Evolutionary conservation across 2,888 invertebrate species (phyloP), one percentile per base, ranked within the genome.

Genomic region (Cryptocephalus moraei): DNA sequence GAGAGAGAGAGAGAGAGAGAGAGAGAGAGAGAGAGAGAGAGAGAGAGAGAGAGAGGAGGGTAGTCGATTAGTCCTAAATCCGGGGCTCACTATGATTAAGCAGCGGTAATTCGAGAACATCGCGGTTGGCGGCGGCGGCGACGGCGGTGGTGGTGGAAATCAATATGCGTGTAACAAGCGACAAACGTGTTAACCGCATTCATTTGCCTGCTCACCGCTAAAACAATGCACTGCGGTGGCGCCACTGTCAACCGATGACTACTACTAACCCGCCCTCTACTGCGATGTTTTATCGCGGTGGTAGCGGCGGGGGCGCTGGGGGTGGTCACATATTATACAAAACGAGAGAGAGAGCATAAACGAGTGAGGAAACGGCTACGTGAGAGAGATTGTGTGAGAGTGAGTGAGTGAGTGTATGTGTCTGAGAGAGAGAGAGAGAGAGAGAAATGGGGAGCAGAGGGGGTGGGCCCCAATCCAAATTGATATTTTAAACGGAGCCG

Each of bases 151-250:
- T 4, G 36, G 36, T 4, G 36, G 36, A 36, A 11, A 36, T 36
- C 36, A 11, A 12, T 36, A 12, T 8, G 14, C 14, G 40, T 40
- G 40, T 40, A 14, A 12, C 40, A 40, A n/a, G 12, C 67, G 68
- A 67, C 67, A 66, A 68, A 68, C 66, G 70, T 70, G 70, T 69
- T 68, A 71, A 71, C 70, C 71, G 62, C 71, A 67, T 67, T 71
- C 70, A 70, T 70, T 71, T 70, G 69, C 70, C 68, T 66, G 68
- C 60, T 64, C 64, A 69, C 69, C 70, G 65, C 70, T 62, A 63
- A 70, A 71, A 71, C 71, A 71, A 70, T 71, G 67, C 67, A 63
- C 57, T 66, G 69, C 62, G 69, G 68, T 64, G 62, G 64, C 62
- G 40, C 40, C 12, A 14, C 40, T 40, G 14, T 40, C 40, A 14